These are phyloP conservation scores for Ictalurus furcatus DNA, from an alignment of 2,113 vertebrate genomes.

Conservation along the genomic window DNA sequence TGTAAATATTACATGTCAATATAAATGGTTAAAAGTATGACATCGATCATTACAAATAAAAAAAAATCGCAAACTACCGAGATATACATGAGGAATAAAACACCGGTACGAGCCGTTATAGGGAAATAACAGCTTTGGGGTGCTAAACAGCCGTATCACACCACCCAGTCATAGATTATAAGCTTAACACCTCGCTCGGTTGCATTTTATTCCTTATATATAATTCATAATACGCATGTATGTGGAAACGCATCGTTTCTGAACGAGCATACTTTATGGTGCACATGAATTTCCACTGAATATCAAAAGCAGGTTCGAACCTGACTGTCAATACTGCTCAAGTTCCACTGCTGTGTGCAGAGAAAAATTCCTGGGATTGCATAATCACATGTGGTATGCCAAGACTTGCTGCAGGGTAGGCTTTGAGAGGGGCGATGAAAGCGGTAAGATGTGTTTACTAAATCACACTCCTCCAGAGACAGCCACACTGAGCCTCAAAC, in stretches of 20 bases:
- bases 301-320: neutral
- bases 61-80: neutral
- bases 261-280: neutral
- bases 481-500: neutral
- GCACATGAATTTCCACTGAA: neutral
- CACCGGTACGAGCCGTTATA: neutral
- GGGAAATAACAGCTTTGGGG: neutral
- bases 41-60: neutral
- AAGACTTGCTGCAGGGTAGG: slow-evolving; percentile 59
- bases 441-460: slow-evolving; percentile 44
- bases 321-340: neutral
- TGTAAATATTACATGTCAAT: neutral
- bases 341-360: neutral
- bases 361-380: slow-evolving; percentile 65
- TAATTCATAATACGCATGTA: neutral
- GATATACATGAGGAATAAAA: neutral
- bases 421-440: slow-evolving; percentile 62
- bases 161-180: neutral
- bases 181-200: neutral
- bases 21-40: neutral
- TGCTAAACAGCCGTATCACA: neutral
- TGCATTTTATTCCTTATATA: neutral
- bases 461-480: neutral
- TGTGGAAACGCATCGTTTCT: neutral
- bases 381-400: slow-evolving; percentile 58